Conservation (phyloP, 2,797 vertebrate species). For the Apodemus agrarius region DNA sequence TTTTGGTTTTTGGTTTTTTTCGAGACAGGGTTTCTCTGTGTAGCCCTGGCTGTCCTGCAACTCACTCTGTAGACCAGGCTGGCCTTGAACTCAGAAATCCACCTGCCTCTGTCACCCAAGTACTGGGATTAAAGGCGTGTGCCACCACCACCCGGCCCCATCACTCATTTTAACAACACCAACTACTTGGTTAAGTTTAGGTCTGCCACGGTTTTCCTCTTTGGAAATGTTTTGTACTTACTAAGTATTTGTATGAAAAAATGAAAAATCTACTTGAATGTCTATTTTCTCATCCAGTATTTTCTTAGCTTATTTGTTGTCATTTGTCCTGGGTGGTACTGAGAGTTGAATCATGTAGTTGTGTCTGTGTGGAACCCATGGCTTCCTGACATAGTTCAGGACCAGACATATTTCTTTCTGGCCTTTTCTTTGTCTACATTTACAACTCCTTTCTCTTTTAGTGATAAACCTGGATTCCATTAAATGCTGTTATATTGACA, state of each 20-base stretch:
- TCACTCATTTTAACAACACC: not conserved
- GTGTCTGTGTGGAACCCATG: not conserved
- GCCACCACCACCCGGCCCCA: too few species aligned
- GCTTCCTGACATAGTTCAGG: not conserved
- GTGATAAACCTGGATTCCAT: not conserved
- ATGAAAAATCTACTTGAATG: not conserved
- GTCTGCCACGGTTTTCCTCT: not conserved
- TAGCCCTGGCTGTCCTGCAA: too few species aligned
- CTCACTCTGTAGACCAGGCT: too few species aligned
- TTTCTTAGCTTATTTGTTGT: not conserved
- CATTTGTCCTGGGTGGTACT: not conserved
- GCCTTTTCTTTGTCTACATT: not conserved
- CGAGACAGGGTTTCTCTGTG: too few species aligned
- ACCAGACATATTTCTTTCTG: not conserved
- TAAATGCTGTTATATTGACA: not conserved
- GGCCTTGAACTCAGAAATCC: too few species aligned
- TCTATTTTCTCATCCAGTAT: not conserved
- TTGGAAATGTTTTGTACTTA: not conserved
- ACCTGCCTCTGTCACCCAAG: too few species aligned
- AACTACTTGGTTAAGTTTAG: not conserved
- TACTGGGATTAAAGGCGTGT: too few species aligned
- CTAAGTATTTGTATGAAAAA: not conserved
- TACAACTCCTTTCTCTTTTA: not conserved
- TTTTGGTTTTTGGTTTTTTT: too few species aligned
- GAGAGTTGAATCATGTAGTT: not conserved